A percentile compares a stretch with the other conserved stretches of the same genome.
Conservation (phyloP, 2,797 vertebrate genomes). For the Apodemus agrarius region DNA sequence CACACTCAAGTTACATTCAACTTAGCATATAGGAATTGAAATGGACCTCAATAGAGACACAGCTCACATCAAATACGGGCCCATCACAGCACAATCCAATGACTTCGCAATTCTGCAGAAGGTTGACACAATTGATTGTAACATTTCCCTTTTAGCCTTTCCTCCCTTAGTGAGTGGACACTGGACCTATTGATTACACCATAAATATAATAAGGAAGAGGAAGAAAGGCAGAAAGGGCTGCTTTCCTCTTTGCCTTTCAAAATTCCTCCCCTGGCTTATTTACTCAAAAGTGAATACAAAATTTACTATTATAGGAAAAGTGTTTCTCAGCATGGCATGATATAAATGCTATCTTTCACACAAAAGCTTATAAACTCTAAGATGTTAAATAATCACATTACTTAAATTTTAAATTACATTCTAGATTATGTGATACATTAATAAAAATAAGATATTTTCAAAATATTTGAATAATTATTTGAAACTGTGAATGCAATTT, state of each 20-base stretch:
- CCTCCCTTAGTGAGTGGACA: conserved; percentile 7
- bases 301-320: conserved; percentile 53
- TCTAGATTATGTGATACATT: conserved; percentile 2
- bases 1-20: not conserved
- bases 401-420: conserved; percentile 44
- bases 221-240: not conserved
- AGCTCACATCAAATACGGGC: not conserved
- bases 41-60: not conserved
- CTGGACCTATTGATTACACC: conserved; percentile 29
- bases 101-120: not conserved
- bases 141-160: conserved; percentile 1
- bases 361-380: conserved; percentile 44
- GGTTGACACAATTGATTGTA: not conserved
- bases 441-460: conserved; percentile 25
- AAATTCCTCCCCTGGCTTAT: conserved; percentile 21
- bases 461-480: conserved; percentile 35
- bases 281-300: conserved; percentile 48
- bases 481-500: not conserved
- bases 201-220: conserved; percentile 41
- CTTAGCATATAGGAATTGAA: not conserved
- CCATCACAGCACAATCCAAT: not conserved
- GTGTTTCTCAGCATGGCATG: conserved; percentile 6
- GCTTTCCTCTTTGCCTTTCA: conserved; percentile 41
- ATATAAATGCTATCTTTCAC: conserved; percentile 27
- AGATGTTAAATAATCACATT: not conserved